Base-by-base conservation (phyloP, 1,140 invertebrate genomes). In the Drosophila asahinai region DNA sequence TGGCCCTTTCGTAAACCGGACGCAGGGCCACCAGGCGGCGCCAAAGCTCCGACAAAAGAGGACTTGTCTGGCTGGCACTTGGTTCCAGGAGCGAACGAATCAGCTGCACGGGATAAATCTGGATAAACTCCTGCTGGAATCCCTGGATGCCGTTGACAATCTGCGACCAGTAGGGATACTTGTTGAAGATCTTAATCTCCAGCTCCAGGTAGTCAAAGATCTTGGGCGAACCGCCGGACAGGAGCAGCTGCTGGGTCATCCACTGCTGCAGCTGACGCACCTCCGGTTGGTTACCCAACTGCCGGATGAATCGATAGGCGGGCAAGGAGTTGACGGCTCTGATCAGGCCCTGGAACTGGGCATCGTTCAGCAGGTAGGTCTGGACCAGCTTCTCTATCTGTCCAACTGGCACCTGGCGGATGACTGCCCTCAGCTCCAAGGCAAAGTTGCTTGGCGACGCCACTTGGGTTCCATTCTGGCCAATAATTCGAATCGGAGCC, bases 301-400 rank as follows among this genome's bases (percentile, higher is more conserved):
- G 86, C 25, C 78, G 66, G 1, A 74, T 51, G 22, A 84, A 45
- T 14, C 80, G 71, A 40, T 68, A 90, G 6, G 78, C 64, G 17
- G 77, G 30, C 15, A 87, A 0, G 0, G 89, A 80, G 36, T 92
- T 92, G 5, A 92, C 67, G 5, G 68, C 74, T 3, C 91, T 57
- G 11, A 92, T 66, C 6, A 92, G 19, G 5, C 60, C 58, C 40
- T 92, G 91, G 45, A 92, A 91, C 8, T 84, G 62, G 0, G 58
- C 67, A 55, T 92, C 91, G 52, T 92, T 92, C 0, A 92, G 80
- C 5, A 90, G 33, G 61, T 92, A 92, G 12, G 73, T 76, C 36
- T 70, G 74, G 3, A 92, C 65, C n/a, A 92, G 61, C 7, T 80
- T 65, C 42, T 82, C 74, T 1, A 92, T 67, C 17, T 73, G 60